Percentiles rank a stretch among this genome's conserved stretches.
phyloP scores from a whole-genome alignment of 2,888 invertebrate genomes.

The Spatulosminthurus flaviceps region DNA sequence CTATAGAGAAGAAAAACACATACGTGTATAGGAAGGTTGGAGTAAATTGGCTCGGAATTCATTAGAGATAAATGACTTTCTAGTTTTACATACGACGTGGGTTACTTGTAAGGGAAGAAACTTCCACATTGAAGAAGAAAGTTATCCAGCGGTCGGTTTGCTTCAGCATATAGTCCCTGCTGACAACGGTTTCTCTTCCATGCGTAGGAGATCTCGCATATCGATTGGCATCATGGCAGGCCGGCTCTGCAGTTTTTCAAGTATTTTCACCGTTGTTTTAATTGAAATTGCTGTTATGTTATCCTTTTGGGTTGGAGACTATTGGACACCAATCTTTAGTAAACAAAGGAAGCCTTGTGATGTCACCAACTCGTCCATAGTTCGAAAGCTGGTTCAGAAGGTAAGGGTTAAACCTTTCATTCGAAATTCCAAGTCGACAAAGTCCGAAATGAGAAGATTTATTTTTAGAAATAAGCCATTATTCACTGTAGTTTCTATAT shows the following conservation, averaged over 20 bases:
- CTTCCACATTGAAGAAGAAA: too few species aligned
- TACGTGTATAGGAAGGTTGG: too few species aligned
- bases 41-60: too few species aligned
- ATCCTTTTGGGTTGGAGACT: conserved; percentile 63
- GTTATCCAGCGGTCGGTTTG: neutral
- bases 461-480: too few species aligned
- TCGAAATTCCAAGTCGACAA: neutral
- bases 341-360: conserved; percentile 61
- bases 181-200: conserved; percentile 31
- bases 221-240: conserved; percentile 59
- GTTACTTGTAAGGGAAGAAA: too few species aligned
- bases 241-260: conserved; percentile 62
- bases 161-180: neutral
- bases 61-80: too few species aligned
- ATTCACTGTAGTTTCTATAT: too few species aligned
- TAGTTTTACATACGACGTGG: too few species aligned
- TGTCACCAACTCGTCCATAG: conserved; percentile 79
- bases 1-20: too few species aligned
- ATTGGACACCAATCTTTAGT: conserved; percentile 60
- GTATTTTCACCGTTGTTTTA: conserved; percentile 60
- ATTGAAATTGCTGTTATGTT: conserved; percentile 62
- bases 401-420: conserved; percentile 64
- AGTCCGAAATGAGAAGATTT: too few species aligned
- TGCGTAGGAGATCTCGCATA: conserved; percentile 42
- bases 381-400: conserved; percentile 85